phyloP scores from a whole-genome alignment of 2,888 invertebrate genomes.

The Nomada hirtipes region DNA sequence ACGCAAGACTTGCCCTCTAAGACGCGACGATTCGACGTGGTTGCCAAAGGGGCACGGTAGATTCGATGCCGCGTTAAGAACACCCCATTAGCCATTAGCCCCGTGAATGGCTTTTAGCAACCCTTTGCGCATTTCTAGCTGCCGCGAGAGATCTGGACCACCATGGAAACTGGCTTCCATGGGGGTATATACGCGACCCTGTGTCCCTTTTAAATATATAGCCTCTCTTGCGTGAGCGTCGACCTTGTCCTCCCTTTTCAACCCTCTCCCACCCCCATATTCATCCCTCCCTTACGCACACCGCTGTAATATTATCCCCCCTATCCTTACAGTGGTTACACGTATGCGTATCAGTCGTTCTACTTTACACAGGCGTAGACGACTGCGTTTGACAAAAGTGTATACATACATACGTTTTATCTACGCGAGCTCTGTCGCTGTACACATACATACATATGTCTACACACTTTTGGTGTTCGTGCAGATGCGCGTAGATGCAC shows the following conservation, averaged over 20 bases:
- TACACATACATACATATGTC: no score
- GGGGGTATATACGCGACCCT: conserved; percentile 47
- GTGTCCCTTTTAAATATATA: conserved; percentile 61
- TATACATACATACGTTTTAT: background rate
- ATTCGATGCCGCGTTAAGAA: conserved; percentile 59
- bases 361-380: background rate
- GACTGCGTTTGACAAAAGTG: conserved; percentile 3
- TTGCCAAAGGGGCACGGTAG: conserved; percentile 43
- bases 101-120: conserved; percentile 77
- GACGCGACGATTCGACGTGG: conserved; percentile 44
- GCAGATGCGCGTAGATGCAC: background rate
- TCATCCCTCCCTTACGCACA: background rate
- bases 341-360: conserved; percentile 10
- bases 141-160: conserved; percentile 66
- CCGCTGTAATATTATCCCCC: background rate
- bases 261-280: background rate
- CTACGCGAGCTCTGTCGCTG: background rate
- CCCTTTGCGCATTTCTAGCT: conserved; percentile 73
- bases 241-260: conserved; percentile 18
- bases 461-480: background rate
- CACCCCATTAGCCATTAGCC: conserved; percentile 73
- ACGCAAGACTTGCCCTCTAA: conserved; percentile 24
- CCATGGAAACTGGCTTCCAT: conserved; percentile 65
- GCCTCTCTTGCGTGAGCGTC: conserved; percentile 38
- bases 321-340: background rate